These are phyloP conservation scores for Pocillopora grandis DNA, from an alignment of 92 coral and sea anemone genomes.

Conservation along the genomic window DNA sequence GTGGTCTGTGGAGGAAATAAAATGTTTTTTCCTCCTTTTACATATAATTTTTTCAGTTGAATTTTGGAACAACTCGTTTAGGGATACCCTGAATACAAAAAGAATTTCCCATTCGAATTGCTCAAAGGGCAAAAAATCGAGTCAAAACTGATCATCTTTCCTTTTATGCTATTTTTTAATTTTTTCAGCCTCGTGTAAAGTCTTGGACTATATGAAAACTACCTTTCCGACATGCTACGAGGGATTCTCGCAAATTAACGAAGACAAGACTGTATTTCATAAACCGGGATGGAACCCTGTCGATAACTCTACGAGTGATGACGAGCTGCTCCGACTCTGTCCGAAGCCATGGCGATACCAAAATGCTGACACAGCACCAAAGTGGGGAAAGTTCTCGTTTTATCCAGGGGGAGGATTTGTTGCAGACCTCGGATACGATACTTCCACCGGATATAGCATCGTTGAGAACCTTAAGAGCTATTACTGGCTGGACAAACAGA, in stretches of 20 bases:
- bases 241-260: constrained; percentile 49
- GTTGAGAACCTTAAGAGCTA: constrained; percentile 40
- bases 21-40: too few species aligned
- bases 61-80: too few species aligned
- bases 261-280: constrained; percentile 51
- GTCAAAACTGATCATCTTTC: background rate
- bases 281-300: constrained; percentile 69
- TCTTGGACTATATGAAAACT: constrained; percentile 31
- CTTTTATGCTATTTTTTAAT: background rate
- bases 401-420: constrained; percentile 86
- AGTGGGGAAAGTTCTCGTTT: constrained; percentile 68
- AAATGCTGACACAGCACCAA: constrained; percentile 48
- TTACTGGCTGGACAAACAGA: constrained; percentile 70
- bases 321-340: constrained; percentile 65
- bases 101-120: too few species aligned
- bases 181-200: constrained; percentile 63
- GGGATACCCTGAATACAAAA: too few species aligned
- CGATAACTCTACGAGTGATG: constrained; percentile 17
- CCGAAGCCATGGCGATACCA: constrained; percentile 87
- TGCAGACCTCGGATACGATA: constrained; percentile 75
- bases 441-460: constrained; percentile 30
- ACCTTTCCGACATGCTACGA: constrained; percentile 51
- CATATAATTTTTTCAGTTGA: too few species aligned
- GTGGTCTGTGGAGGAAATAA: too few species aligned
- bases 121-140: too few species aligned